Base-by-base conservation (phyloP, 1,140 invertebrate species). In the Formica exsecta region DNA sequence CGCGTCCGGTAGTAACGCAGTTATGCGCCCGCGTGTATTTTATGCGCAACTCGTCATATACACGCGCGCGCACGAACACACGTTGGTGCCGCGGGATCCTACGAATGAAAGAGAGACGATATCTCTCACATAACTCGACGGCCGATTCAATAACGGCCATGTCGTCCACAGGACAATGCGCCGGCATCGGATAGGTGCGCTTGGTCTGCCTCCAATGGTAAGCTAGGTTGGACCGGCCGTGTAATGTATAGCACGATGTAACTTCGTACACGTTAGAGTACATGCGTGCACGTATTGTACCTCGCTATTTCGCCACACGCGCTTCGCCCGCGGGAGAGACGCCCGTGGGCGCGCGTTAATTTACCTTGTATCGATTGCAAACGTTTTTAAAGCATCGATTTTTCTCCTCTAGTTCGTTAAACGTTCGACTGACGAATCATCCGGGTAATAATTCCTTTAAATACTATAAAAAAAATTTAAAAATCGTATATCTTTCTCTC, bases 81-180 rank as follows among this genome's bases (percentile, higher is more conserved):
- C n/a, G 41, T 32, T 41, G 44, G 44, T 11, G 85, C 85, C 68
- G 77, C 32, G 29, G 76, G 59, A 80, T 66, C 25, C 73, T 54
- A 57, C 44, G 62, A 77, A 70, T 65, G 66, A 32, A 70, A 59
- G 79, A 59, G 59, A 84, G 61, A 86, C 87, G 75, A 91, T 90
- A 71, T 87, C 74, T 87, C 74, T 86, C 85, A 77, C 77, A 91
- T 92, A 92, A 92, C 87, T 91, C 87, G 87, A 88, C 80, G 81
- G 88, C 87, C 48, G 86, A 92, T 93, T 89, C 87, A 90, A 92
- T 89, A 92, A 90, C 83, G 84, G 64, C 81, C 71, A 86, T 89
- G 87, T 92, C 85, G 90, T 73, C 88, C 80, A 87, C 89, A 90
- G 91, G 91, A 91, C 88, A 91, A 91, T 87, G 86, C 85, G 61